These are phyloP conservation scores for Clanis bilineata DNA, from an alignment of 2,888 invertebrate genomes.

Conservation along the genomic window DNA sequence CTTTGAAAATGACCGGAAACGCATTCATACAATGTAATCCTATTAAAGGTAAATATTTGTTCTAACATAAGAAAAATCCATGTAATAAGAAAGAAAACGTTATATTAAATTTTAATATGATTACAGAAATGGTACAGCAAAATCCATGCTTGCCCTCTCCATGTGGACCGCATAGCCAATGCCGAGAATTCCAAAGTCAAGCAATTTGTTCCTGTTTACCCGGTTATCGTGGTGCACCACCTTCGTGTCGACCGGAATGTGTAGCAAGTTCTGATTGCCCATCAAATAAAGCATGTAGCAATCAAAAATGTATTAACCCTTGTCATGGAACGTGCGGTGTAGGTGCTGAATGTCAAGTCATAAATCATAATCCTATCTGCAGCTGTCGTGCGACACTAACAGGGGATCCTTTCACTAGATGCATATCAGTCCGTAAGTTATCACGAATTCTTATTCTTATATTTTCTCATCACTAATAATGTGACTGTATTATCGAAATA, in stretches of 20 bases:
- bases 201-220: slow-evolving; percentile 86
- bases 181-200: slow-evolving; percentile 83
- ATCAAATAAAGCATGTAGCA: slow-evolving; percentile 85
- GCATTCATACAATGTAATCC: slow-evolving; percentile 86
- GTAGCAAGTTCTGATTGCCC: slow-evolving; percentile 87
- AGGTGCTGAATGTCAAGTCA: slow-evolving; percentile 87
- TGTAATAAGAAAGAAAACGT: not conserved
- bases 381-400: slow-evolving; percentile 84
- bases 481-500: not conserved
- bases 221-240: slow-evolving; percentile 85
- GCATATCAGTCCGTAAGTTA: slow-evolving; percentile 75
- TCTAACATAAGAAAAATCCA: not conserved
- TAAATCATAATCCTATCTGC: slow-evolving; percentile 89
- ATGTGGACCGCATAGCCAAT: slow-evolving; percentile 85
- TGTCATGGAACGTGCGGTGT: slow-evolving; percentile 91
- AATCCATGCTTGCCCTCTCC: slow-evolving; percentile 85
- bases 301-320: slow-evolving; percentile 87
- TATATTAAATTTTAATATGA: slow-evolving; percentile 19
- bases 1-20: slow-evolving; percentile 86
- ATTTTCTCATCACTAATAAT: not conserved
- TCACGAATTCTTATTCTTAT: not conserved
- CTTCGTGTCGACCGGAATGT: slow-evolving; percentile 88
- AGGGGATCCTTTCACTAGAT: slow-evolving; percentile 87
- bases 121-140: slow-evolving; percentile 58
- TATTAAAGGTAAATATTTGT: slow-evolving; percentile 67